phyloP scores from a whole-genome alignment of 2,797 vertebrate genomes.

The Hydrocynus forskahlii region DNA sequence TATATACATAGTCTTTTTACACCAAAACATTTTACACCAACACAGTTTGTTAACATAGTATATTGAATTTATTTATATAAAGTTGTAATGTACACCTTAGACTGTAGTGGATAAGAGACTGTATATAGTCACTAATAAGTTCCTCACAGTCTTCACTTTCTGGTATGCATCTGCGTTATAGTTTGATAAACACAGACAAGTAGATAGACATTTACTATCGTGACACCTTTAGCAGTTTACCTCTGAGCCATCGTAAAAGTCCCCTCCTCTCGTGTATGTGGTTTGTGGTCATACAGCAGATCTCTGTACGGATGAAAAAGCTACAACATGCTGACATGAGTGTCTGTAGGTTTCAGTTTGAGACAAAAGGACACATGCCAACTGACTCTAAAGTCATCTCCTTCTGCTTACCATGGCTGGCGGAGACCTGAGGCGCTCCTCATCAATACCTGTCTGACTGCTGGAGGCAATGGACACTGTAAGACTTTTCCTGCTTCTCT shows the following conservation, averaged over 20 bases:
- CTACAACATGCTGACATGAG: conserved; percentile 38
- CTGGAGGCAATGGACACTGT: conserved; percentile 37
- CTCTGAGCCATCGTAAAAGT: conserved; percentile 35
- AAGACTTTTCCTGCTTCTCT: conserved; percentile 39
- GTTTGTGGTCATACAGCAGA: conserved; percentile 54
- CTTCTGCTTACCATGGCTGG: background rate
- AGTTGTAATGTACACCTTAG: too few relatives aligned
- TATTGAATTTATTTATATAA: background rate
- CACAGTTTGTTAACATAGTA: background rate
- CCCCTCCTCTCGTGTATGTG: conserved; percentile 46
- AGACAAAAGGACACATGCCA: conserved; percentile 29
- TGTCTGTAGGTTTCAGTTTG: conserved; percentile 38
- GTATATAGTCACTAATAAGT: background rate
- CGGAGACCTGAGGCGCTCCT: background rate
- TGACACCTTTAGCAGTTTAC: conserved; percentile 8
- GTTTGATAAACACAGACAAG: background rate
- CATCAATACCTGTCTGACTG: background rate
- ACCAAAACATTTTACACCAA: background rate
- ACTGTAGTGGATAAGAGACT: too few relatives aligned
- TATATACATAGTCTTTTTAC: too few relatives aligned
- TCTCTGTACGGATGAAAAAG: conserved; percentile 30
- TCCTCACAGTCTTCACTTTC: background rate
- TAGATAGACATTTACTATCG: background rate
- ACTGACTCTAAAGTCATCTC: background rate
- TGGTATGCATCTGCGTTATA: too few relatives aligned